Conservation (phyloP, 2,113 vertebrate species). For the Megaptera novaeangliae region DNA sequence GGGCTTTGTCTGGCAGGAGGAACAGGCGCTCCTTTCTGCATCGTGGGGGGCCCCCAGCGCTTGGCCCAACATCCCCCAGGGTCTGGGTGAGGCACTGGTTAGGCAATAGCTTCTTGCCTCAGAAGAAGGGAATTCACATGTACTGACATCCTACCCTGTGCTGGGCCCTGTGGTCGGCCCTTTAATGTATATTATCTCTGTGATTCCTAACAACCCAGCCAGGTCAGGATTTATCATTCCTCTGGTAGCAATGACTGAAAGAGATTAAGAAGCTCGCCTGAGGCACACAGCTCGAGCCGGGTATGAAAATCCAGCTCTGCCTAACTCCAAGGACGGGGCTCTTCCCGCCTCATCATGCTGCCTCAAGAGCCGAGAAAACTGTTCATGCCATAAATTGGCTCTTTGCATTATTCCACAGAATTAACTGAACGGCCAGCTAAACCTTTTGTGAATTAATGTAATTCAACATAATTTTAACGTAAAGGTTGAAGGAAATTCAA, state of each 20-base stretch:
- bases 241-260: slow-evolving; percentile 32
- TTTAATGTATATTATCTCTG: slow-evolving; percentile 35
- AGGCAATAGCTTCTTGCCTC: background rate
- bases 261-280: slow-evolving; percentile 27
- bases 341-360: background rate
- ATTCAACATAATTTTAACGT: slow-evolving; percentile 22
- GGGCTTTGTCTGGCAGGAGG: background rate
- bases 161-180: background rate
- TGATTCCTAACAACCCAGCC: background rate
- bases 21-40: slow-evolving; percentile 27
- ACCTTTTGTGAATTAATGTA: background rate
- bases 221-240: slow-evolving; percentile 15
- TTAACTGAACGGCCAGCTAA: slow-evolving; percentile 20
- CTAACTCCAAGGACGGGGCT: background rate
- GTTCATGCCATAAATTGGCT: background rate
- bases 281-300: background rate
- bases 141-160: background rate
- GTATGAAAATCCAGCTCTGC: background rate
- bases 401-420: slow-evolving; percentile 47
- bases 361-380: slow-evolving; percentile 10
- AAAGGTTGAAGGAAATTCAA: slow-evolving; percentile 25
- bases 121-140: slow-evolving; percentile 33
- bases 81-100: background rate
- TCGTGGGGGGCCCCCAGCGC: background rate
- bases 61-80: background rate